A percentile compares a stretch with the other conserved stretches of the same genome.
Evolutionary conservation across 2,888 invertebrate species (phyloP).

Genomic region (Drosophila percnosoma): DNA sequence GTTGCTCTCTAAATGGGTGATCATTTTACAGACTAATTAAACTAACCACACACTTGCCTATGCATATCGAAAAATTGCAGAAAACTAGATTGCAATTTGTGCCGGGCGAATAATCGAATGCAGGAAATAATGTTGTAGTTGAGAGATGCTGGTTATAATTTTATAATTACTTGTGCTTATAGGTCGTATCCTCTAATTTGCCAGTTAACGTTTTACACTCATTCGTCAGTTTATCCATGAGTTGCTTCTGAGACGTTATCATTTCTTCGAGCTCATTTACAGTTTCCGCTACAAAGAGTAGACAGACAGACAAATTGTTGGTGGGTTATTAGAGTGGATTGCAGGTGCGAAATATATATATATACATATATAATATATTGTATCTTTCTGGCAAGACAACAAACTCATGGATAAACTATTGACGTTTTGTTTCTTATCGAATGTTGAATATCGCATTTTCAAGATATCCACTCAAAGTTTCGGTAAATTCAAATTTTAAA

Average conservation of each 20-base stretch:
- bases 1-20: not conserved
- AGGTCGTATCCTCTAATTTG: conserved; percentile 94
- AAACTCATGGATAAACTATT: conserved; percentile 90
- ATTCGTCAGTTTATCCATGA: conserved; percentile 95
- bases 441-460: conserved; percentile 30
- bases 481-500: conserved; percentile 17
- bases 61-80: not conserved
- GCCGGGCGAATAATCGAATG: not conserved
- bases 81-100: conserved; percentile 27
- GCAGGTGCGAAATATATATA: conserved; percentile 25
- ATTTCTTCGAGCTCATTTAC: conserved; percentile 95
- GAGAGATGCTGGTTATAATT: conserved; percentile 61
- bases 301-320: conserved; percentile 57
- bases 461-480: conserved; percentile 6
- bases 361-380: not conserved
- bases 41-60: not conserved
- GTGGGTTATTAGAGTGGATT: conserved; percentile 36
- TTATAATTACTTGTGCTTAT: conserved; percentile 91
- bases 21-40: not conserved
- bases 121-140: not conserved
- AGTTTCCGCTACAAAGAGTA: conserved; percentile 91
- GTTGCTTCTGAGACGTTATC: conserved; percentile 95
- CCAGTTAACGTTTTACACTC: conserved; percentile 95
- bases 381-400: conserved; percentile 43
- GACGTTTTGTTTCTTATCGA: conserved; percentile 80